Evolutionary conservation across 2,888 invertebrate genomes (phyloP).

Genomic region (Mesorhabditis spiculigera): DNA sequence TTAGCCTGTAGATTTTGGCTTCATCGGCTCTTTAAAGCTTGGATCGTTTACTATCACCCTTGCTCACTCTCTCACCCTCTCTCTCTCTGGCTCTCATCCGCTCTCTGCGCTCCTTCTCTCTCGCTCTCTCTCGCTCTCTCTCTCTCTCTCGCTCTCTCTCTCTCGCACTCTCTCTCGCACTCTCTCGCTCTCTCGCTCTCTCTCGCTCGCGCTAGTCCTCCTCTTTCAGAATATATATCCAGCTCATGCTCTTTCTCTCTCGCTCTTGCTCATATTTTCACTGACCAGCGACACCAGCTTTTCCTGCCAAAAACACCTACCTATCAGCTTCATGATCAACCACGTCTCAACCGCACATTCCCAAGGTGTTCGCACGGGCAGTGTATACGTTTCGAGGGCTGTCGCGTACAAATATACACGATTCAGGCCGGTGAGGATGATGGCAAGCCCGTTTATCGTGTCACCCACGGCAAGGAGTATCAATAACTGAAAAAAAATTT

Average conservation of each 20-base stretch:
- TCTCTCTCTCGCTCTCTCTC: too few species aligned
- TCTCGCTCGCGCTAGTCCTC: too few species aligned
- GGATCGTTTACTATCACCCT: neutral
- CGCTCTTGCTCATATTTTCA: too few species aligned
- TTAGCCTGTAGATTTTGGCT: too few species aligned
- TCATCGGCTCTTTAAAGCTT: too few species aligned
- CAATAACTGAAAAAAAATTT: slow-evolving; percentile 25
- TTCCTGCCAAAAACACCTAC: slow-evolving; percentile 22
- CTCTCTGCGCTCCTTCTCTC: slow-evolving; percentile 11
- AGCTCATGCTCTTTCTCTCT: too few species aligned
- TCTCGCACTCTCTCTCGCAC: too few species aligned
- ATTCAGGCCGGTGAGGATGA: slow-evolving; percentile 39
- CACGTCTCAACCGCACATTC: slow-evolving; percentile 40
- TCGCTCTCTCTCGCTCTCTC: too few species aligned
- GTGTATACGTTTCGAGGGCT: slow-evolving; percentile 20
- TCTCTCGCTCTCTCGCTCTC: too few species aligned
- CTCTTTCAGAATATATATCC: too few species aligned
- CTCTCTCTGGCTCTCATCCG: too few species aligned
- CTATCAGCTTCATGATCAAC: slow-evolving; percentile 39
- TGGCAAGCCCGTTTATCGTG: slow-evolving; percentile 37
- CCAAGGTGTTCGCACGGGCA: slow-evolving; percentile 33
- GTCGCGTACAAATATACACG: slow-evolving; percentile 37
- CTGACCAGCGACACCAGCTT: slow-evolving; percentile 13
- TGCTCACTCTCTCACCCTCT: neutral
- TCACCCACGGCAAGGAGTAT: slow-evolving; percentile 39